Percentiles rank a stretch among this genome's conserved stretches.
Conservation (phyloP, 2,888 invertebrate genomes). For the Sinelater perroti region DNA sequence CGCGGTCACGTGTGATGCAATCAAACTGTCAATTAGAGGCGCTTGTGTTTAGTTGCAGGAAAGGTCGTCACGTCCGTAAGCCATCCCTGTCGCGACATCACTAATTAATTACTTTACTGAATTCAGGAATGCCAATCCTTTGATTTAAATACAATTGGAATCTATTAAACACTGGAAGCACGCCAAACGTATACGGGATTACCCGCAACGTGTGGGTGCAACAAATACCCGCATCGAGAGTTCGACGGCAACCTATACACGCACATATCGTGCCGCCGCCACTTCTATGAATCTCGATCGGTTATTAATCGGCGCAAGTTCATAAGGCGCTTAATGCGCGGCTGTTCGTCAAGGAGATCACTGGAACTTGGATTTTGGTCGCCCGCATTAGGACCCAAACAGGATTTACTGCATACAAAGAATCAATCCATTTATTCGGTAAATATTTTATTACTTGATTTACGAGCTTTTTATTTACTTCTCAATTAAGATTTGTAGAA, state of each 20-base stretch:
- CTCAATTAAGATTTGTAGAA: slow-evolving; percentile 33
- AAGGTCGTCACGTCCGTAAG: slow-evolving; percentile 52
- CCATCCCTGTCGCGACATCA: slow-evolving; percentile 47
- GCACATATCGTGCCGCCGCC: neutral
- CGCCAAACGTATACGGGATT: slow-evolving; percentile 11
- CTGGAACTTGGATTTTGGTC: slow-evolving; percentile 23
- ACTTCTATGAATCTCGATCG: slow-evolving; percentile 8
- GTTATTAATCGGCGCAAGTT: slow-evolving; percentile 2
- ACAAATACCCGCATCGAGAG: slow-evolving; percentile 21
- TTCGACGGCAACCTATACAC: neutral
- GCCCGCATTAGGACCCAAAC: slow-evolving; percentile 36
- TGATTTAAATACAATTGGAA: slow-evolving; percentile 35
- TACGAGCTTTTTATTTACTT: slow-evolving; percentile 41
- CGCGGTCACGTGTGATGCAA: slow-evolving; percentile 55
- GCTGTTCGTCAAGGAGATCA: neutral
- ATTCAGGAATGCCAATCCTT: slow-evolving; percentile 44
- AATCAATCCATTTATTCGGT: slow-evolving; percentile 47
- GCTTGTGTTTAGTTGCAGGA: slow-evolving; percentile 58
- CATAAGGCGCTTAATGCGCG: neutral
- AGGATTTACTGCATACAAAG: slow-evolving; percentile 32
- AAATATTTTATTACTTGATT: slow-evolving; percentile 47
- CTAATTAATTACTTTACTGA: slow-evolving; percentile 48
- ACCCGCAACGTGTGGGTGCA: slow-evolving; percentile 13
- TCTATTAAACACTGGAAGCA: slow-evolving; percentile 18
- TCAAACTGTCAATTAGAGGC: slow-evolving; percentile 60